phyloP scores from a whole-genome alignment of 2,113 vertebrate species.

The Osmerus mordax region DNA sequence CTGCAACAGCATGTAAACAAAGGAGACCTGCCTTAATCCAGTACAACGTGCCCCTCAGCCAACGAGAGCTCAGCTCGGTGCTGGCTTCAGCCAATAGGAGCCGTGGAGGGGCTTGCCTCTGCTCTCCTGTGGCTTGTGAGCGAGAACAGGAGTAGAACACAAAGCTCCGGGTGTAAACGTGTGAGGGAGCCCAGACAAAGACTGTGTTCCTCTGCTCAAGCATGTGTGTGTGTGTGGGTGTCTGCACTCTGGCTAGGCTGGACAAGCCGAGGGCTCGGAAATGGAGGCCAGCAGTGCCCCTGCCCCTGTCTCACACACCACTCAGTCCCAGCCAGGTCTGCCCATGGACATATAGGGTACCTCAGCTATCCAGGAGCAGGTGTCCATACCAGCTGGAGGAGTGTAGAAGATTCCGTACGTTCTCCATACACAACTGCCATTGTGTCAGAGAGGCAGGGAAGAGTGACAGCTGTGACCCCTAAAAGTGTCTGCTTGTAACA shows the following conservation, averaged over 20 bases:
- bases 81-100: slow-evolving; percentile 53
- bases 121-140: slow-evolving; percentile 7
- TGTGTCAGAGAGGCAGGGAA: slow-evolving; percentile 54
- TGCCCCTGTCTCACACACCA: no score
- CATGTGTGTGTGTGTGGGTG: neutral
- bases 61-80: slow-evolving; percentile 51
- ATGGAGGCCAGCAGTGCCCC: no score
- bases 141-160: slow-evolving; percentile 55
- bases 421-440: slow-evolving; percentile 40
- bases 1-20: slow-evolving; percentile 67
- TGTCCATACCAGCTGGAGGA: slow-evolving; percentile 54
- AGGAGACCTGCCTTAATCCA: slow-evolving; percentile 60
- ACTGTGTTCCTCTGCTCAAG: slow-evolving; percentile 32
- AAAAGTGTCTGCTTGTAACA: slow-evolving; percentile 7
- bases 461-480: slow-evolving; percentile 56
- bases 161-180: slow-evolving; percentile 61
- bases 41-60: slow-evolving; percentile 47
- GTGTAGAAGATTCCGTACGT: neutral
- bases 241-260: slow-evolving; percentile 20
- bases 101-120: slow-evolving; percentile 44
- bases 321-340: no score
- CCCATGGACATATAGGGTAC: slow-evolving; percentile 2
- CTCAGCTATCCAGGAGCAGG: slow-evolving; percentile 41
- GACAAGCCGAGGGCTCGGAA: no score
- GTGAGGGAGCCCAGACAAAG: slow-evolving; percentile 44